These are phyloP conservation scores for Hyaena hyaena DNA, from an alignment of 2,113 vertebrate genomes.

Conservation along the genomic window DNA sequence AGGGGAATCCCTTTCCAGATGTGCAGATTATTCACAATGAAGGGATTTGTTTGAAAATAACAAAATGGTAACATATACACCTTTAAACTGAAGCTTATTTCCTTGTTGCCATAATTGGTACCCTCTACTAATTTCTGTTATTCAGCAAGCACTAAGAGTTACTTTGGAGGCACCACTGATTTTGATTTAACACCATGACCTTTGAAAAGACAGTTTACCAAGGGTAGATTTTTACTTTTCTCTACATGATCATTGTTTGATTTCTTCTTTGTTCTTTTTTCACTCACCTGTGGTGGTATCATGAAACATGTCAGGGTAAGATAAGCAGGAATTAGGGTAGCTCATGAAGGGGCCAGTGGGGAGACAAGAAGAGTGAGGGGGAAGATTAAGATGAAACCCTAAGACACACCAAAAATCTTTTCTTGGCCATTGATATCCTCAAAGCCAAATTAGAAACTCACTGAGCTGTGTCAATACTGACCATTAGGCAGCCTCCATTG, in stretches of 20 bases:
- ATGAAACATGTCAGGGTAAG: background rate
- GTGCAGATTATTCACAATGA: background rate
- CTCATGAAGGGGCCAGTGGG: background rate
- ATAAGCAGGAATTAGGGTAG: background rate
- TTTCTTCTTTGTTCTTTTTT: background rate
- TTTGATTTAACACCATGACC: background rate
- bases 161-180: background rate
- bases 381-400: background rate
- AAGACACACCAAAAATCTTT: background rate
- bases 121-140: background rate
- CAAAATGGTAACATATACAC: background rate
- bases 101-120: background rate
- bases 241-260: background rate
- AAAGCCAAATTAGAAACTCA: background rate
- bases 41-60: background rate
- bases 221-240: background rate
- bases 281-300: background rate
- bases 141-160: background rate
- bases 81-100: background rate
- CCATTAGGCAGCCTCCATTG: fast-evolving
- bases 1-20: background rate
- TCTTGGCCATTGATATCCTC: background rate
- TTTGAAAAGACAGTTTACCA: background rate
- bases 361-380: background rate
- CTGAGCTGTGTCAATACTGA: background rate